A percentile compares a stretch with the other conserved stretches of the same genome.
Conservation (phyloP, 1,140 invertebrate genomes). For the Saccostrea echinata region DNA sequence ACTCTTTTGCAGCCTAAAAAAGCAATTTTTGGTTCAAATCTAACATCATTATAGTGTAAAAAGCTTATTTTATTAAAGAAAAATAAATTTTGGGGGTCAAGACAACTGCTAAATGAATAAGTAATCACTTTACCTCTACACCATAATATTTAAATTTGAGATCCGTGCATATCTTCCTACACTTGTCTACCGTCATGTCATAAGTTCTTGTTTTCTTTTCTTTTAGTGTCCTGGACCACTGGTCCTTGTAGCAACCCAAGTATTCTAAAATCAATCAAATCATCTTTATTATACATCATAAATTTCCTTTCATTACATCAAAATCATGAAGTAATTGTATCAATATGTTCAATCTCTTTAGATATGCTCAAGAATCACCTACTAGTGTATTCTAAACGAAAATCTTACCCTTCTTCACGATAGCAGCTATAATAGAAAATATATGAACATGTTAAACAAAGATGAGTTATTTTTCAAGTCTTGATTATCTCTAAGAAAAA, state of each 20-base stretch:
- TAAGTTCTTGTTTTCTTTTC: background rate
- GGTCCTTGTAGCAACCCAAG: background rate
- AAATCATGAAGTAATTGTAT: background rate
- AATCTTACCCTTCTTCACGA: slow-evolving; percentile 7
- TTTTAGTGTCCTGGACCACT: background rate
- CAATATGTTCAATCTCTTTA: background rate
- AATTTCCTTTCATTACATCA: background rate
- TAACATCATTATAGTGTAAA: background rate
- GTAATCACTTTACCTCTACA: background rate
- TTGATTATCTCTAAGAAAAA: no score
- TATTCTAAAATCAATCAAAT: background rate
- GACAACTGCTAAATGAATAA: no score
- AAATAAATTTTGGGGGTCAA: no score
- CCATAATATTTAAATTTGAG: slow-evolving; percentile 3
- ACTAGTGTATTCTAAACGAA: background rate
- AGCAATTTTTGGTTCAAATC: background rate
- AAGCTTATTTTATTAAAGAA: no score
- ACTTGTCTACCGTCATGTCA: background rate
- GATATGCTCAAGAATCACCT: background rate
- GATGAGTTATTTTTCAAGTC: background rate
- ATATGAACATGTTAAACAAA: background rate
- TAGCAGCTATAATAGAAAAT: background rate
- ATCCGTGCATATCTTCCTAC: background rate
- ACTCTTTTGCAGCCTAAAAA: background rate
- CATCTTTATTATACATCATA: background rate